These are phyloP conservation scores for Pseudococcus jackbeardsleyi DNA, from an alignment of 2,888 invertebrate species.

Conservation along the genomic window DNA sequence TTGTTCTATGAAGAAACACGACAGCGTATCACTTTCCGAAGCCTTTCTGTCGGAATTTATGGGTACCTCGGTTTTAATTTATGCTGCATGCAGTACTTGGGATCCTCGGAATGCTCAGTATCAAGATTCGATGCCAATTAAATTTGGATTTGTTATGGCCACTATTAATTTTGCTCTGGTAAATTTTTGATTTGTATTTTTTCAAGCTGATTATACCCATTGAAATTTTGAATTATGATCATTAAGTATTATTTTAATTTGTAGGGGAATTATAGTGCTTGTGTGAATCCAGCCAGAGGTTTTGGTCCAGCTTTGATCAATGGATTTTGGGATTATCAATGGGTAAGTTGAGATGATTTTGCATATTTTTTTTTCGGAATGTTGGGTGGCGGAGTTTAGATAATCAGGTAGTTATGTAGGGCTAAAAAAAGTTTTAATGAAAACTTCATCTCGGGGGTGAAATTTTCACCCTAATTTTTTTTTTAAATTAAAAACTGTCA, in stretches of 20 bases:
- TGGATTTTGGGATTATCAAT: slow-evolving; percentile 77
- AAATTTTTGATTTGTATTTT: neutral
- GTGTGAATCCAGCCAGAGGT: slow-evolving; percentile 81
- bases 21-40: slow-evolving; percentile 67
- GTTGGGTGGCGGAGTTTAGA: no score
- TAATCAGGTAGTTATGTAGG: no score
- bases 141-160: slow-evolving; percentile 70
- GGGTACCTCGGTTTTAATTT: slow-evolving; percentile 70
- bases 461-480: no score
- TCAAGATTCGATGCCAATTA: slow-evolving; percentile 70
- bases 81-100: slow-evolving; percentile 70
- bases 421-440: no score
- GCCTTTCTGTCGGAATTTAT: slow-evolving; percentile 70
- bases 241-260: slow-evolving; percentile 63
- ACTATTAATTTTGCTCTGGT: slow-evolving; percentile 69
- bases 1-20: slow-evolving; percentile 74
- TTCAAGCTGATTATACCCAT: neutral
- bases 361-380: neutral
- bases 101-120: slow-evolving; percentile 69
- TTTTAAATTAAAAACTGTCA: no score
- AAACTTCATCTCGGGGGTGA: no score
- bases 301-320: slow-evolving; percentile 82
- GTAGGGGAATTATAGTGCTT: slow-evolving; percentile 80
- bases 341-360: slow-evolving; percentile 70
- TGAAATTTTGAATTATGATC: slow-evolving; percentile 62